Evolutionary conservation across 2,113 vertebrate species (phyloP).

Genomic region (Nothoprocta perdicaria): DNA sequence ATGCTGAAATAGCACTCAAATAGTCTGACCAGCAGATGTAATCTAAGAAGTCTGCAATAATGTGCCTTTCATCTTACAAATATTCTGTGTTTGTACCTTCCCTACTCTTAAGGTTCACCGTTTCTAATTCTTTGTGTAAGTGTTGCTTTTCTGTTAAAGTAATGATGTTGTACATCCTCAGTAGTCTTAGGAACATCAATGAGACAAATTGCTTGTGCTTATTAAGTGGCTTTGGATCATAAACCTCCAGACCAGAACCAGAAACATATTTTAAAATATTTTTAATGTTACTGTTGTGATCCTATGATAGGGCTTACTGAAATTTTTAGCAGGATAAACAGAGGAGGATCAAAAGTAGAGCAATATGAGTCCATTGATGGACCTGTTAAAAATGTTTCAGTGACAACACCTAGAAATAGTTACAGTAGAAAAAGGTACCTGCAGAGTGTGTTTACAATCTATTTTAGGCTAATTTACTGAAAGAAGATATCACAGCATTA

Average conservation of each 20-base stretch:
- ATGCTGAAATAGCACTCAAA: not conserved
- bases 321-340: not conserved
- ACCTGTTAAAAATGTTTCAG: not conserved
- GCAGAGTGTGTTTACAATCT: not conserved
- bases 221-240: not conserved
- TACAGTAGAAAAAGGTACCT: not conserved
- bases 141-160: not conserved
- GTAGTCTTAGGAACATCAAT: not conserved
- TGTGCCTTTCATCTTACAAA: not conserved
- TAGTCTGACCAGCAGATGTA: slow-evolving; percentile 9
- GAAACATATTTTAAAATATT: not conserved
- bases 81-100: not conserved
- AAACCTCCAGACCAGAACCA: too few species aligned
- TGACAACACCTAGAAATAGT: slow-evolving; percentile 10
- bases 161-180: not conserved
- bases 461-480: slow-evolving; percentile 15
- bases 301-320: not conserved
- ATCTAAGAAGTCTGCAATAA: not conserved
- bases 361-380: not conserved
- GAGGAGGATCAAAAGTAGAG: not conserved
- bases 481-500: not conserved
- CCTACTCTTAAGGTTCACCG: not conserved
- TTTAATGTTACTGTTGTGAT: slow-evolving; percentile 1
- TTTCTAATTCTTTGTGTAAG: not conserved
- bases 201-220: not conserved